phyloP scores from a whole-genome alignment of 2,888 invertebrate species.

The Nomada hirtipes region DNA sequence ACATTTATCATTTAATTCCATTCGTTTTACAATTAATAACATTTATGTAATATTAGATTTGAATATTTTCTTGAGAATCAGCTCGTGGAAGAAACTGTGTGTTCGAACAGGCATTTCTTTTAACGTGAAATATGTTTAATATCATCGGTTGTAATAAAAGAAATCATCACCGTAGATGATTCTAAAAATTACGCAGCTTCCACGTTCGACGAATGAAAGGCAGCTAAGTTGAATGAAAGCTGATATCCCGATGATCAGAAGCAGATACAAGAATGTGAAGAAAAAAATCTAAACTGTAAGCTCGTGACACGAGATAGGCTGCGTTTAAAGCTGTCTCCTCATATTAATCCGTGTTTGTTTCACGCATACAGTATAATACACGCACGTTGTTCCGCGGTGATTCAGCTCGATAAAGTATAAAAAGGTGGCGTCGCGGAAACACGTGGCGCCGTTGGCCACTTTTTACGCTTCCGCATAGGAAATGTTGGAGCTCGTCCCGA shows the following conservation, averaged over 20 bases:
- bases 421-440: slow-evolving; percentile 67
- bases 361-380: slow-evolving; percentile 32
- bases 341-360: slow-evolving; percentile 15
- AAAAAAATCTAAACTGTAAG: not conserved
- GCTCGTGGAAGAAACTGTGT: too few relatives aligned
- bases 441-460: slow-evolving; percentile 63
- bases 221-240: slow-evolving; percentile 31
- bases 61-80: too few relatives aligned
- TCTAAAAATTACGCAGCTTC: slow-evolving; percentile 4
- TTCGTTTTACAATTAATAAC: not conserved
- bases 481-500: slow-evolving; percentile 31
- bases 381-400: slow-evolving; percentile 17
- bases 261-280: slow-evolving; percentile 43
- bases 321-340: slow-evolving; percentile 21
- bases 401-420: slow-evolving; percentile 61
- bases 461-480: slow-evolving; percentile 67
- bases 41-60: not conserved
- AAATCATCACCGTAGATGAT: not conserved
- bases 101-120: too few relatives aligned
- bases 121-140: not conserved
- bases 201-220: slow-evolving; percentile 24
- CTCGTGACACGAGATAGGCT: slow-evolving; percentile 47
- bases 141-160: slow-evolving; percentile 13
- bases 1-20: too few relatives aligned
- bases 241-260: slow-evolving; percentile 40